Evolutionary conservation across 1,140 invertebrate genomes (phyloP).

Genomic region (Drepana arcuata): DNA sequence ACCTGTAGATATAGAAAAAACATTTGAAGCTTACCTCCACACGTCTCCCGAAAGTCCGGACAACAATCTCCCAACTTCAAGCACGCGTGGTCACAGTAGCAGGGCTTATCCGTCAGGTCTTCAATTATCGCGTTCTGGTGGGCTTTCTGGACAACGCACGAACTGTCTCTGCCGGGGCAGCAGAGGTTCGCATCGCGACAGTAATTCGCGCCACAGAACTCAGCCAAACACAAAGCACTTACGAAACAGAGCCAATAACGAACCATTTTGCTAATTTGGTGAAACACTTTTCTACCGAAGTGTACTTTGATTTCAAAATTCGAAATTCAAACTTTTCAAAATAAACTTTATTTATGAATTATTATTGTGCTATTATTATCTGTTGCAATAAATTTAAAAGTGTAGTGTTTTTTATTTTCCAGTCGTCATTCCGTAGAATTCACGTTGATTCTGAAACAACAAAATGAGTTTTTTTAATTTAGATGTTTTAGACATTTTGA

Average conservation of each 20-base stretch:
- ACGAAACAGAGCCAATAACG: constrained; percentile 47
- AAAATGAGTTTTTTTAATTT: too few relatives aligned
- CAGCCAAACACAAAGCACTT: constrained; percentile 43
- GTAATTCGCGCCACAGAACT: constrained; percentile 66
- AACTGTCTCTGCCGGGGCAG: constrained; percentile 85
- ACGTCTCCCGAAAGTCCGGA: constrained; percentile 86
- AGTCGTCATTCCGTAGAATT: too few relatives aligned
- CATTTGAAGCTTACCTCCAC: constrained; percentile 77
- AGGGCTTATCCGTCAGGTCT: constrained; percentile 85
- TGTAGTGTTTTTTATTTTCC: too few relatives aligned
- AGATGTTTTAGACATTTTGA: too few relatives aligned
- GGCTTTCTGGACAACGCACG: constrained; percentile 89
- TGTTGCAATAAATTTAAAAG: too few relatives aligned
- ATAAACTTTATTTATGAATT: too few relatives aligned
- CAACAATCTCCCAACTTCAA: constrained; percentile 90
- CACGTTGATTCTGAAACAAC: too few relatives aligned
- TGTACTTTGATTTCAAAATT: background rate
- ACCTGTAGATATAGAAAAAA: too few relatives aligned
- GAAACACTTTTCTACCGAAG: background rate
- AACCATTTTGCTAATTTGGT: constrained; percentile 30
- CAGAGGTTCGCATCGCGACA: constrained; percentile 83
- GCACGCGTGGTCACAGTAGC: constrained; percentile 92
- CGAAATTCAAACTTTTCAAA: background rate
- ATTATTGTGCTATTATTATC: too few relatives aligned
- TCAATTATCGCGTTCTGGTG: constrained; percentile 87